Percentiles rank a stretch among this genome's conserved stretches.
phyloP scores from a whole-genome alignment of 1,140 invertebrate species.

The Neodiprion fabricii region DNA sequence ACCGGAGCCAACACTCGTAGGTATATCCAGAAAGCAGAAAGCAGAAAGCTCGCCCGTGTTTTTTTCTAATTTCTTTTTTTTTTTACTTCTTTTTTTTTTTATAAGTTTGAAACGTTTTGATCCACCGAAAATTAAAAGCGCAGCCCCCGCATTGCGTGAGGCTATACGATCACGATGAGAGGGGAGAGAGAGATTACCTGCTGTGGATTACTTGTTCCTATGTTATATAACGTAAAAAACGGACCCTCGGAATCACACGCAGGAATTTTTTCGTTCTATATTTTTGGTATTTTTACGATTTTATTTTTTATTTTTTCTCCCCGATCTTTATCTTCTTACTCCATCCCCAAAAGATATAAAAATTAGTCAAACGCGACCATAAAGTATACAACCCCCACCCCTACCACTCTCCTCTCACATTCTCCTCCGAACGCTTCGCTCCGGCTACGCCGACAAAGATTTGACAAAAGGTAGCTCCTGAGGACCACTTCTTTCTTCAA shows the following conservation, averaged over 20 bases:
- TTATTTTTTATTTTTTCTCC: no score
- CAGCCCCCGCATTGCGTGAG: not conserved
- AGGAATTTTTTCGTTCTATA: not conserved
- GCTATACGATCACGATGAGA: not conserved
- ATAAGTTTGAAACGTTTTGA: not conserved
- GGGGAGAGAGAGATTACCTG: not conserved
- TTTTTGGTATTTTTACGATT: no score
- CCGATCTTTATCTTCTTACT: no score
- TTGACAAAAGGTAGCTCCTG: slow-evolving; percentile 45
- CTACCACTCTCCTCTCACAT: no score
- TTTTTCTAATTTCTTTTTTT: not conserved
- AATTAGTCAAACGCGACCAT: slow-evolving; percentile 27
- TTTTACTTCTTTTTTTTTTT: not conserved
- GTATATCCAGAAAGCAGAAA: no score
- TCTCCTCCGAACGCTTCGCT: not conserved
- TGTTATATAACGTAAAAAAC: not conserved
- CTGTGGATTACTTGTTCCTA: not conserved
- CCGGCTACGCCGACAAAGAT: slow-evolving; percentile 47
- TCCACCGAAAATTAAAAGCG: not conserved
- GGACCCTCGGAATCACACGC: not conserved
- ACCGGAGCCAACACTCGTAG: not conserved
- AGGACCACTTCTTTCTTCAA: slow-evolving; percentile 54
- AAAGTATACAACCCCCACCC: slow-evolving; percentile 9
- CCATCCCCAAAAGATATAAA: slow-evolving; percentile 23
- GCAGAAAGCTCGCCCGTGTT: not conserved